Evolutionary conservation across 2,888 invertebrate species (phyloP), one percentile per base, ranked within the genome.

Genomic region (Mythimna loreyi): DNA sequence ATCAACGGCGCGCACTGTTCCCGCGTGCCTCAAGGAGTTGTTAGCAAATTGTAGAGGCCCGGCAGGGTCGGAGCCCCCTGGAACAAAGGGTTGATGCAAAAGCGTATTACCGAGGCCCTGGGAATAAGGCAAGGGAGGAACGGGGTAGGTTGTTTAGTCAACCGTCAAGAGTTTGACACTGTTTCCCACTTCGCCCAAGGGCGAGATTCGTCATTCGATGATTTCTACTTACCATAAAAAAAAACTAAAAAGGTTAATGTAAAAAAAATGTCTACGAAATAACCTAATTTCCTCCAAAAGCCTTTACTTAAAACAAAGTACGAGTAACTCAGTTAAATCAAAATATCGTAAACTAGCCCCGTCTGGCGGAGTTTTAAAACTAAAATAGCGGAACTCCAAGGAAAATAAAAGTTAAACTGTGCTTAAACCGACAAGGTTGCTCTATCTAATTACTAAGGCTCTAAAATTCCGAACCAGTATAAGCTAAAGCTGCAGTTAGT

Each of bases 361-460:
- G 56, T 52, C 33, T 60, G 23, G 55, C 30, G n/a, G 43, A n/a
- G 47, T 67, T 63, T 63, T 59, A 66, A 75, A 80, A 67, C 59
- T 71, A 80, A 77, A 75, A 58, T 59, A 58, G 23, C 43, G 60
- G 59, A 63, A 64, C 52, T 50, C n/a, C 7, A 21, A 50, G 55
- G 63, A 80, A 78, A 78, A 78, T 75, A 71, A 80, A 75, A 65
- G 71, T 75, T 77, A 63, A 77, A 67, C 53, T 56, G 71, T 47
- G 53, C 66, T 78, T 75, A 63, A 70, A 55, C 56, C 66, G n/a
- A 69, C 68, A 75, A 75, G 75, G 64, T 64, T 53, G 23, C 49
- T 67, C 58, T 60, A 61, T 69, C 53, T 80, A 75, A 69, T 80
- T 77, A 75, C 45, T 6, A 25, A n/a, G 33, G 49, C 57, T 68